Evolutionary conservation across 2,888 invertebrate species (phyloP), one percentile per base, ranked within the genome.

Genomic region (Tetropium fuscum): DNA sequence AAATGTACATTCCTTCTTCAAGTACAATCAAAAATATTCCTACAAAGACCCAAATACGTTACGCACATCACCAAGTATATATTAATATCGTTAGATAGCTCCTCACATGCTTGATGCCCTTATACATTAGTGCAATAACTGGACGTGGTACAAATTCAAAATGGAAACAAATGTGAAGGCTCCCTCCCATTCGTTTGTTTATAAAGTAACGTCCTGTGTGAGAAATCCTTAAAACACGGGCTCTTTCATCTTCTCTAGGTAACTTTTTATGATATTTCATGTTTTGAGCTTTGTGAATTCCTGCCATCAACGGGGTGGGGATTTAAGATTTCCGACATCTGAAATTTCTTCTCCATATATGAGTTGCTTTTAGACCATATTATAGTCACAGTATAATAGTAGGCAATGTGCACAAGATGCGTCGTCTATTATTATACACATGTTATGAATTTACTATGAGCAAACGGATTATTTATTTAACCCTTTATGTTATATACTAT

Each of bases 391-490:
- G 40, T 40, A 38, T 40, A 40, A 51, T 51, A 27, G 40, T 51
- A 51, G 11, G 18, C 51, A 15, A 36, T 25, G n/a, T n/a, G 34
- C 51, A 40, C 16, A 36, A 15, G 13, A 27, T 43, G 32, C 20
- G 32, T 25, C 8, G 40, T 40, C 18, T 51, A 40, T 38, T 27
- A 51, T 65, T 63, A 63, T 47, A 41, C 25, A 38, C 47, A 43
- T 38, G 34, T 53, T 61, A 57, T 58, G 57, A 60, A 53, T 55
- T 47, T 58, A 58, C 38, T 59, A 51, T 45, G 53, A 53, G 40
- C 57, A 62, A 49, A 58, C 65, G 64, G 64, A 64, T 67, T 72
- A 73, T 75, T 74, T 75, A 74, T 76, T 76, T 75, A 74, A 76
- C 69, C 71, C 51, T 68, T 73, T 72, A 69, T 66, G 70, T 71